Base-by-base conservation (phyloP, 2,113 vertebrate species). In the Anseranas semipalmata region DNA sequence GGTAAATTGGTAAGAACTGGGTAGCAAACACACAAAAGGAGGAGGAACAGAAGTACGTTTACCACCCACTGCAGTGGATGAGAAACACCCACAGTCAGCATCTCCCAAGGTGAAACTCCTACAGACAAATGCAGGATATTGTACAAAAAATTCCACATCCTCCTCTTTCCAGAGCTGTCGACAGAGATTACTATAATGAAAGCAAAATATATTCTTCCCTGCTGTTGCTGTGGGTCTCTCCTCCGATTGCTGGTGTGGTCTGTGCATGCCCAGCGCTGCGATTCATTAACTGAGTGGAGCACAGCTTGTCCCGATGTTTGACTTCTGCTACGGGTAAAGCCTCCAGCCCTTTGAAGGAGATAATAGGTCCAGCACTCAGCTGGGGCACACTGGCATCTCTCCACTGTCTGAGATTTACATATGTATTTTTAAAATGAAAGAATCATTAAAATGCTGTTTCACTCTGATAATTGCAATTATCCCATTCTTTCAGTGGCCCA, bases 391-490 rank as follows among this genome's bases (percentile, higher is more conserved):
- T 95, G 96, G 95, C 94, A 89, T 68, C 74, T 89, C 80, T 96
- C 93, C 96, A 91, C n/a, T 10, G 2, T 6, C 60, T 73, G 37
- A 88, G 75, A 72, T 89, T 84, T 95, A 73, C 92, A 90, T 93
- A 90, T 3, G 67, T 58, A 60, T 53, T 84, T 90, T 71, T 35
- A 28, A 93, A 79, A 80, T 39, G 90, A 21, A 80, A 46, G 74
- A 25, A 87, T 95, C 88, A 87, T 96, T 96, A 96, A 93, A 87
- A 68, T 1, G 50, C 77, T 37, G 79, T 78, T 93, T 52, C 27
- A 7, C 80, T 58, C 91, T 43, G 93, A 94, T 96, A 97, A 96
- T 88, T 97, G 96, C 95, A 97, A 95, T 97, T 96, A 96, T 87
- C 93, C 96, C 91, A 95, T 94, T 96, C 94, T 90, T 97, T 95